Evolutionary conservation across 2,888 invertebrate species (phyloP).

Genomic region (Adineta ricciae): DNA sequence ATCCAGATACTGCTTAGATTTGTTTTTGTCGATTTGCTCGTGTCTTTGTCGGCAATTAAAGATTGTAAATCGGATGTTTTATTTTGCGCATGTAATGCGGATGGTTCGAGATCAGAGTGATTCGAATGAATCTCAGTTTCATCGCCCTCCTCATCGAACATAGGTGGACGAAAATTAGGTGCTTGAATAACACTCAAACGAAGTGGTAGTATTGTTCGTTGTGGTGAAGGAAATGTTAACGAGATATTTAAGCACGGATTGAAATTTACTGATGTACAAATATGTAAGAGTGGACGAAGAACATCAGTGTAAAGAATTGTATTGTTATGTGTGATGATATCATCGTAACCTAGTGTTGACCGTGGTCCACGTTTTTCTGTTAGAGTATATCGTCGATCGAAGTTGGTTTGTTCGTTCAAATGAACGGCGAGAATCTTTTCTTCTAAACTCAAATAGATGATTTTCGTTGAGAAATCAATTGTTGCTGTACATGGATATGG

Average conservation of each 20-base stretch:
- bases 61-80: neutral
- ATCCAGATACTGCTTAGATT: neutral
- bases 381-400: neutral
- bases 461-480: neutral
- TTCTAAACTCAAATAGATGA: slow-evolving; percentile 22
- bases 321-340: neutral
- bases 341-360: slow-evolving; percentile 11
- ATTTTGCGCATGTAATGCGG: neutral
- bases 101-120: neutral
- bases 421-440: neutral
- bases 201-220: slow-evolving; percentile 1
- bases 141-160: neutral
- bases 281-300: slow-evolving; percentile 15
- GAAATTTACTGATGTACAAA: neutral
- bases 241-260: neutral
- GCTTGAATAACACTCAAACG: neutral
- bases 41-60: neutral
- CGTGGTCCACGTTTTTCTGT: slow-evolving; percentile 11
- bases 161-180: neutral
- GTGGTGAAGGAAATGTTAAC: neutral
- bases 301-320: neutral
- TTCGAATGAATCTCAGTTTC: neutral
- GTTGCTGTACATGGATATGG: slow-evolving; percentile 9
- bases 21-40: neutral
- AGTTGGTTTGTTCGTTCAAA: slow-evolving; percentile 4